Evolutionary conservation across 1,140 invertebrate genomes (phyloP), one percentile per base, ranked within the genome.

Genomic region (Scaptomyza montana): DNA sequence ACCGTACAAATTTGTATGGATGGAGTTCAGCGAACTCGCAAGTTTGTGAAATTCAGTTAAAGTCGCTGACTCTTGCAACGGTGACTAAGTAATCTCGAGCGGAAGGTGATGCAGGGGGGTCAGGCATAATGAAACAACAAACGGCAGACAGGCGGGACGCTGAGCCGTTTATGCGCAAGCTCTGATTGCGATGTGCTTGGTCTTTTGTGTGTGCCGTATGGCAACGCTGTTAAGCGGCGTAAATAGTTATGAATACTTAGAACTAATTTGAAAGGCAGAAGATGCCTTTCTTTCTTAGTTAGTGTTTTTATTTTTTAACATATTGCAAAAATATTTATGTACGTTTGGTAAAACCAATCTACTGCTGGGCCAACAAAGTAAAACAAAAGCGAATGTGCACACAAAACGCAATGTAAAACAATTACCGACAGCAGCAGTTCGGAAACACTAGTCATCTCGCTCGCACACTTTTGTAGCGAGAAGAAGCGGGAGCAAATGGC

Each of bases 301-400:
- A 25, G 9, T 13, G 54, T 10, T 13, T n/a, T 25, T 25, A 1
- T 25, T 25, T 4, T 39, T 33, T 16, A 16, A 43, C 3, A n/a
- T n/a, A n/a, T 5, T 9, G 8, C n/a, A 39, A 1, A 25, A n/a
- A 46, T 46, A 2, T 59, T 12, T 10, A n/a, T n/a, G 5, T 16
- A 36, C 33, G 7, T 36, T 36, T 36, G 8, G 1, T 2, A 8
- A 36, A 5, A 12, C 55, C 39, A 43, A 45, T 28, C 21, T 28
- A 9, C 5, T 80, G 51, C 45, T 41, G 45, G 65, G 57, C 36
- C 21, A 10, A 36, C 41, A 53, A 54, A 74, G 55, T 76, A 72
- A 87, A 87, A 89, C 82, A 87, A 89, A 77, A 87, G 68, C 85
- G 84, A 79, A 87, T 77, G 30, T 59, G 76, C 28, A 51, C 46